These are phyloP conservation scores for Ispidina picta DNA, from an alignment of 2,797 vertebrate genomes.

Conservation along the genomic window DNA sequence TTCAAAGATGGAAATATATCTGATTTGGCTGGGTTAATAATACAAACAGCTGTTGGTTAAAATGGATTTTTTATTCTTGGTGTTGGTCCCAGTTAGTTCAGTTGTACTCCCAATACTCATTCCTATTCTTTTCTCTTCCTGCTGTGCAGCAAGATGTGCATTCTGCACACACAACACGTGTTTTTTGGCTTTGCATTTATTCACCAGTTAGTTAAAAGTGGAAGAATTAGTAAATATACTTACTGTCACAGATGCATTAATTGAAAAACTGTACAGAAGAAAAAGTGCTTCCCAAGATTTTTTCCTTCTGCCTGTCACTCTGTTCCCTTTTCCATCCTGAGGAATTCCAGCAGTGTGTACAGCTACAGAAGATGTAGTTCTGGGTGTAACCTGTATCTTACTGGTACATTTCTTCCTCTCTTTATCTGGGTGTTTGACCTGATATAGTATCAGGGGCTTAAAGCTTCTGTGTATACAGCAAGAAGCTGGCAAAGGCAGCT, in stretches of 20 bases:
- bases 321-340: neutral
- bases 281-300: neutral
- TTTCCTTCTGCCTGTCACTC: neutral
- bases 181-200: neutral
- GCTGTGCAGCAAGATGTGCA: neutral
- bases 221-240: neutral
- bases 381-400: neutral
- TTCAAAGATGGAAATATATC: neutral
- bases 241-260: neutral
- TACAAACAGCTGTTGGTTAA: neutral
- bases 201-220: neutral
- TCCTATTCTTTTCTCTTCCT: neutral
- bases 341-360: accelerated
- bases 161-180: accelerated
- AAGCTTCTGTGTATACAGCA: neutral
- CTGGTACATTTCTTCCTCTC: neutral
- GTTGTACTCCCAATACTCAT: neutral
- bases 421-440: neutral
- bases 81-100: neutral
- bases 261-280: neutral
- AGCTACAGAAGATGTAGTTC: neutral
- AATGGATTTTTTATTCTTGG: neutral
- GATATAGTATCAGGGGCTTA: neutral
- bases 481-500: neutral
- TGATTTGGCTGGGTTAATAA: neutral